These are phyloP conservation scores for Harpagifer antarcticus DNA, from an alignment of 2,797 vertebrate species.

Conservation along the genomic window DNA sequence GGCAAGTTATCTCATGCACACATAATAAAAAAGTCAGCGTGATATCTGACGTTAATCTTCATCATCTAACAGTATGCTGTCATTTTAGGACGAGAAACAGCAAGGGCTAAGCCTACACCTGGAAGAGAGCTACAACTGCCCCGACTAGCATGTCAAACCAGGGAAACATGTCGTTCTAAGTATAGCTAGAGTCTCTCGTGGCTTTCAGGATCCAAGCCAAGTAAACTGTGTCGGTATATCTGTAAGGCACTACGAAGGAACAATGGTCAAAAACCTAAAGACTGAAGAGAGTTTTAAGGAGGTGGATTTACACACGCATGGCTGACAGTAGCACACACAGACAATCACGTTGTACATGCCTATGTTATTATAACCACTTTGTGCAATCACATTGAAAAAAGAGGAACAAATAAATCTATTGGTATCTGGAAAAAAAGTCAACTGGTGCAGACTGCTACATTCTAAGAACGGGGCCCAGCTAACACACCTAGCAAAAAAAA, in stretches of 20 bases:
- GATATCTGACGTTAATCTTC: conserved; percentile 63
- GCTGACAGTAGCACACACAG: conserved; percentile 88
- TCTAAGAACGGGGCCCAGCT: conserved; percentile 88
- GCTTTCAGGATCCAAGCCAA: conserved; percentile 88
- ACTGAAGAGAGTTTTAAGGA: conserved; percentile 84
- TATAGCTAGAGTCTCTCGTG: conserved; percentile 82
- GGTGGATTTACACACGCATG: conserved; percentile 86
- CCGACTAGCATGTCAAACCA: conserved; percentile 73
- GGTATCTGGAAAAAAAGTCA: conserved; percentile 89
- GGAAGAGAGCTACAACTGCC: conserved; percentile 81
- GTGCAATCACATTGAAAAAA: conserved; percentile 93
- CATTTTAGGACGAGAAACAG: conserved; percentile 70
- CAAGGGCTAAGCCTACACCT: conserved; percentile 81
- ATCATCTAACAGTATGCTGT: conserved; percentile 48
- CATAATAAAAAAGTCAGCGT: conserved; percentile 67
- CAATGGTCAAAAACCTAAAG: conserved; percentile 88
- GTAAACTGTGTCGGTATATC: conserved; percentile 91
- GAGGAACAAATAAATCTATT: conserved; percentile 88
- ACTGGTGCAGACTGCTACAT: conserved; percentile 92
- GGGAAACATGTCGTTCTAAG: conserved; percentile 72
- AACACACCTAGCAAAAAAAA: conserved; percentile 86
- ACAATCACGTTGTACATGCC: conserved; percentile 95
- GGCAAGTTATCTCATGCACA: conserved; percentile 82
- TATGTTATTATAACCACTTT: conserved; percentile 92
- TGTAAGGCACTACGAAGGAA: conserved; percentile 99